Evolutionary conservation across 2,888 invertebrate genomes (phyloP).

Genomic region (Chymomyza caudatula): DNA sequence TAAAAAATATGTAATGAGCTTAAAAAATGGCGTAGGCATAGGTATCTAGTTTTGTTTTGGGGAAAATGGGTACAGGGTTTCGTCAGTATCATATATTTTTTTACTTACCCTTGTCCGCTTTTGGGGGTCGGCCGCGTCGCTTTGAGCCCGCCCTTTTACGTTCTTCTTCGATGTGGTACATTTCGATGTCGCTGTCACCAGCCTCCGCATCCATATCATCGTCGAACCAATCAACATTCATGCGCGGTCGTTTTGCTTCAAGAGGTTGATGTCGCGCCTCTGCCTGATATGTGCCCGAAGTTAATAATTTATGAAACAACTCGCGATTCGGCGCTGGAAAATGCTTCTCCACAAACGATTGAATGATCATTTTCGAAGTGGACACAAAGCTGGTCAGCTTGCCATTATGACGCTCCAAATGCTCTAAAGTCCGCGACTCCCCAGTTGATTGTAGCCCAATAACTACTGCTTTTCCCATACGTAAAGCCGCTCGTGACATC

Average conservation of each 20-base stretch:
- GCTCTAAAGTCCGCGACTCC: slow-evolving; percentile 97
- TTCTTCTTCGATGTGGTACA: slow-evolving; percentile 79
- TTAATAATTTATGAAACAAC: slow-evolving; percentile 85
- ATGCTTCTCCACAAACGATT: slow-evolving; percentile 97
- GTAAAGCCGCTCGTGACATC: slow-evolving; percentile 89
- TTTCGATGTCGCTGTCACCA: slow-evolving; percentile 78
- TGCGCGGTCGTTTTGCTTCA: slow-evolving; percentile 34
- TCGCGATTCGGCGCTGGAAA: slow-evolving; percentile 96
- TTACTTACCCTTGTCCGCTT: slow-evolving; percentile 70
- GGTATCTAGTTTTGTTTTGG: too few relatives aligned
- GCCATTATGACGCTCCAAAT: slow-evolving; percentile 96
- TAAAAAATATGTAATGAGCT: too few relatives aligned
- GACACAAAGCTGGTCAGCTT: slow-evolving; percentile 98
- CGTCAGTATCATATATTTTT: too few relatives aligned
- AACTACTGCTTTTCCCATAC: slow-evolving; percentile 98
- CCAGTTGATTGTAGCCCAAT: slow-evolving; percentile 99
- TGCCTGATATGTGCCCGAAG: slow-evolving; percentile 45
- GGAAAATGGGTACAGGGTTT: too few relatives aligned
- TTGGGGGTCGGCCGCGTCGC: slow-evolving; percentile 70
- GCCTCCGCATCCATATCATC: slow-evolving; percentile 42
- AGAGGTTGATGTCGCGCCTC: slow-evolving; percentile 23
- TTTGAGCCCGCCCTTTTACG: slow-evolving; percentile 54
- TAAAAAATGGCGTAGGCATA: too few relatives aligned
- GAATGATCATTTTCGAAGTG: slow-evolving; percentile 92
- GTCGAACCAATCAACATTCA: slow-evolving; percentile 37